phyloP scores from a whole-genome alignment of 1,140 invertebrate genomes.

The Oedothorax gibbosus region DNA sequence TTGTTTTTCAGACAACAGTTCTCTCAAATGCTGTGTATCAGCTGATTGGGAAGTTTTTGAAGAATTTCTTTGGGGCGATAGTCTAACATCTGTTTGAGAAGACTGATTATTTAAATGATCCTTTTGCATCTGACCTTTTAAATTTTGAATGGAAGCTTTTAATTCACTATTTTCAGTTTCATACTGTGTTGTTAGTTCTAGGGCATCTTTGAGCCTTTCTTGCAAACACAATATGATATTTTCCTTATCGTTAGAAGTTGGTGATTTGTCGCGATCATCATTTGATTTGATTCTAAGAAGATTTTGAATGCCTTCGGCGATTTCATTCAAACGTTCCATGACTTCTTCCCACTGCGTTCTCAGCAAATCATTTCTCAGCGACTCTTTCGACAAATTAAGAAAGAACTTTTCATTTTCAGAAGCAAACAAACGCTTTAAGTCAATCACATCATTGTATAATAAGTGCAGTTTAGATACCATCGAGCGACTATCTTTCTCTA shows the following conservation, averaged over 20 bases:
- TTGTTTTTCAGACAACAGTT: slow-evolving; percentile 11
- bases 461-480: slow-evolving; percentile 4
- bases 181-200: slow-evolving; percentile 37
- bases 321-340: slow-evolving; percentile 19
- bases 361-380: not conserved
- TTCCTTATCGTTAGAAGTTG: not conserved
- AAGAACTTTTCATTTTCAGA: slow-evolving; percentile 43
- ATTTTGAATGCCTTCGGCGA: slow-evolving; percentile 24
- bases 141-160: slow-evolving; percentile 12
- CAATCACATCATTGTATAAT: slow-evolving; percentile 39
- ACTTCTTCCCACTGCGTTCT: slow-evolving; percentile 35
- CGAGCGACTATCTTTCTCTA: not conserved
- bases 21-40: slow-evolving; percentile 26
- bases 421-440: slow-evolving; percentile 28
- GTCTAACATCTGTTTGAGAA: not conserved
- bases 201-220: slow-evolving; percentile 14
- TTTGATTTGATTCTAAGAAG: not conserved
- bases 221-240: slow-evolving; percentile 34
- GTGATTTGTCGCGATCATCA: not conserved
- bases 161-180: slow-evolving; percentile 31
- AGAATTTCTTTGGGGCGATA: not conserved
- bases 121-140: slow-evolving; percentile 2
- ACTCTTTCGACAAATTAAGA: not conserved
- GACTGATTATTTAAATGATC: not conserved
- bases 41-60: not conserved